Percentiles rank a stretch among this genome's conserved stretches.
phyloP scores from a whole-genome alignment of 2,113 vertebrate species.

The Ibidorhyncha struthersii region DNA sequence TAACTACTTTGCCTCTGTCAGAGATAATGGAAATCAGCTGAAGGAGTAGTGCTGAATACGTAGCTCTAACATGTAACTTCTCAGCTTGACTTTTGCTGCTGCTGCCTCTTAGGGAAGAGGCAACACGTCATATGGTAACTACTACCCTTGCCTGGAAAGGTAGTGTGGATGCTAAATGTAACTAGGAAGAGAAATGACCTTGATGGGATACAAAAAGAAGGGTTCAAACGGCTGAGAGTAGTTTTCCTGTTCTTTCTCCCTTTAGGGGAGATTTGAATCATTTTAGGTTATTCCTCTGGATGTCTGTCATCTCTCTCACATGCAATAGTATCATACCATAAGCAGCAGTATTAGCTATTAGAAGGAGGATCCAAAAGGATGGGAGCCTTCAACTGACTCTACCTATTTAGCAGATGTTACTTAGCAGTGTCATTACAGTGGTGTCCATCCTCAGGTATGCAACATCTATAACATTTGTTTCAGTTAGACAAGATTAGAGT shows the following conservation, averaged over 20 bases:
- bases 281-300: neutral
- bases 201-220: fast-evolving
- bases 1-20: neutral
- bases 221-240: neutral
- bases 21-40: neutral
- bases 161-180: neutral
- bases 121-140: neutral
- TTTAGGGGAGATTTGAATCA: neutral
- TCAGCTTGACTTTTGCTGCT: neutral
- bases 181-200: neutral
- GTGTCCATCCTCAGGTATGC: neutral
- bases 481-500: neutral
- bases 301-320: neutral
- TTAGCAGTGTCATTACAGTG: neutral
- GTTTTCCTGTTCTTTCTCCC: neutral
- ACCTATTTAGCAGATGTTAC: neutral
- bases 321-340: neutral
- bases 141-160: neutral
- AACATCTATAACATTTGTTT: neutral
- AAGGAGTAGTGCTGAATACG: neutral
- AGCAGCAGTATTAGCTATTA: neutral
- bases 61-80: neutral
- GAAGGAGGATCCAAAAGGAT: neutral
- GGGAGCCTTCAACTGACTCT: neutral
- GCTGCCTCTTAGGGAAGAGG: neutral